Conservation (phyloP, 2,888 invertebrate genomes). For the Argynnis bischoffii region DNA sequence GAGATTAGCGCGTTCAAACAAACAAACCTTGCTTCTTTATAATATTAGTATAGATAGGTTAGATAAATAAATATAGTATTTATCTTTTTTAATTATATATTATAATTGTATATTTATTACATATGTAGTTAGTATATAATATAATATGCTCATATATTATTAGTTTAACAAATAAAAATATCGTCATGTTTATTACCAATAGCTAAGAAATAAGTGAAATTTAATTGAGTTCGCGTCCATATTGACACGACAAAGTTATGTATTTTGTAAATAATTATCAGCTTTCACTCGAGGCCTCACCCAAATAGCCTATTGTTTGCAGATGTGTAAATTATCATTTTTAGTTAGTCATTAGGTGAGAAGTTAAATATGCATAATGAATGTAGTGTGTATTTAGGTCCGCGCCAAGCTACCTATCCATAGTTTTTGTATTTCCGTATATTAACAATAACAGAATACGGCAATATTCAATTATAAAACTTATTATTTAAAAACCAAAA, state of each 20-base stretch:
- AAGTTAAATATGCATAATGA: constrained; percentile 24
- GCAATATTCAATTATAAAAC: too few relatives aligned
- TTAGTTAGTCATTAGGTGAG: constrained; percentile 13
- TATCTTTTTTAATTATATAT: too few relatives aligned
- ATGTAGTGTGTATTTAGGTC: neutral
- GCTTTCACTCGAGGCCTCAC: constrained; percentile 44
- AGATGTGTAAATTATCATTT: constrained; percentile 32
- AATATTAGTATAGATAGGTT: too few relatives aligned
- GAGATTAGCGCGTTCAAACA: too few relatives aligned
- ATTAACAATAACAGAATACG: neutral
- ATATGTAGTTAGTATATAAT: too few relatives aligned
- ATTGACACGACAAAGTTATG: constrained; percentile 28
- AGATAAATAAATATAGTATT: too few relatives aligned
- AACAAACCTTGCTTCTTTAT: too few relatives aligned
- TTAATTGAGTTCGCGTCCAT: constrained; percentile 11
- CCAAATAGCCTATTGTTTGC: constrained; percentile 43
- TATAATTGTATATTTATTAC: too few relatives aligned
- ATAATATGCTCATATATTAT: neutral
- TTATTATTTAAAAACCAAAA: too few relatives aligned
- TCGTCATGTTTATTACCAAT: constrained; percentile 14
- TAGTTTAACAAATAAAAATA: neutral
- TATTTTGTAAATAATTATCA: constrained; percentile 39
- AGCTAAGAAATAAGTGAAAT: constrained; percentile 25
- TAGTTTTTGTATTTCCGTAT: neutral
- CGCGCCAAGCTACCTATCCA: neutral